Percentiles rank a stretch among this genome's conserved stretches.
Evolutionary conservation across 37 sponge, comb jelly and placozoan genomes (phyloP).

Genomic region (Crambe crambe): DNA sequence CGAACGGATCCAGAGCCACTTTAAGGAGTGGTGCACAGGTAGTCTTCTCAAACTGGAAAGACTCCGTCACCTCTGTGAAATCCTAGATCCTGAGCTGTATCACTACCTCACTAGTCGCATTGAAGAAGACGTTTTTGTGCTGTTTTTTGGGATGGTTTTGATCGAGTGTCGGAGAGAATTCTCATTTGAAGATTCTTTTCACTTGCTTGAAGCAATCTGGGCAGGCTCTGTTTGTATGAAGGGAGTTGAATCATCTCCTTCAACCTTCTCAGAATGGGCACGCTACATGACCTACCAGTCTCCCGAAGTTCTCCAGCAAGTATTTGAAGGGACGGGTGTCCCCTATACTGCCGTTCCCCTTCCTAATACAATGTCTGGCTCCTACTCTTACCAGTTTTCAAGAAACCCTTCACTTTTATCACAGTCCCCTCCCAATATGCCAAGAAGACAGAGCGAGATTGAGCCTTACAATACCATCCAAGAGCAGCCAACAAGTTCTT

Average conservation of each 20-base stretch:
- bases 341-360: constrained; percentile 57
- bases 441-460: neutral
- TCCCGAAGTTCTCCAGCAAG: constrained; percentile 45
- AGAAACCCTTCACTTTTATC: constrained; percentile 21
- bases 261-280: constrained; percentile 54
- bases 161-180: constrained; percentile 79
- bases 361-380: constrained; percentile 6
- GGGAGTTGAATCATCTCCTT: neutral
- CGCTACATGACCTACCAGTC: constrained; percentile 55
- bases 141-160: constrained; percentile 82
- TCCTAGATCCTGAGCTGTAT: constrained; percentile 62
- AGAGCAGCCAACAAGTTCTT: neutral
- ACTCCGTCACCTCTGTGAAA: constrained; percentile 75
- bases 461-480: neutral
- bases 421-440: neutral
- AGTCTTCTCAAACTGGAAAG: constrained; percentile 65
- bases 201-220: constrained; percentile 64
- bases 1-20: constrained; percentile 50
- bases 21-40: constrained; percentile 63
- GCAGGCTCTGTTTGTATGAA: constrained; percentile 12
- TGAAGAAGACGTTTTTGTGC: constrained; percentile 65
- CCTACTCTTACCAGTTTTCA: constrained; percentile 8
- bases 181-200: constrained; percentile 61
- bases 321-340: constrained; percentile 23
- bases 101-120: constrained; percentile 10